phyloP scores from a whole-genome alignment of 2,797 vertebrate genomes.

The Rallus crepitans region DNA sequence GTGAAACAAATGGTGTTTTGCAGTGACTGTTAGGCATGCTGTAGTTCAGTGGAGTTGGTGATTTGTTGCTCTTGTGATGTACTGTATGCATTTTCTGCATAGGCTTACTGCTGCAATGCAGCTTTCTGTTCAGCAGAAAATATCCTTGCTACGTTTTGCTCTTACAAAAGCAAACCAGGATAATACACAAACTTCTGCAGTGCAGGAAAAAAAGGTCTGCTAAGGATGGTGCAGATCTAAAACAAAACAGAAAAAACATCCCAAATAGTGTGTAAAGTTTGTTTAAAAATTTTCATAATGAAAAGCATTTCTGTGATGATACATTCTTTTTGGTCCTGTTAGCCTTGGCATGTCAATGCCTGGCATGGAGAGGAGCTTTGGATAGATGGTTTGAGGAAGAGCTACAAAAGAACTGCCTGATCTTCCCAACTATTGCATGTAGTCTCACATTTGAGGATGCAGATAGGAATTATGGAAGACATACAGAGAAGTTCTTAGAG shows the following conservation, averaged over 20 bases:
- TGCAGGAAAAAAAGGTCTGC: background rate
- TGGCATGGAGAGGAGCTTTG: background rate
- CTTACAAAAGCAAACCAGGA: background rate
- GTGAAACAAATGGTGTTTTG: background rate
- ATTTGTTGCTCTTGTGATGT: conserved; percentile 11
- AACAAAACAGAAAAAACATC: background rate
- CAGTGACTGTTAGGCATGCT: background rate
- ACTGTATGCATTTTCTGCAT: conserved; percentile 4
- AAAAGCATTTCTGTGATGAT: background rate
- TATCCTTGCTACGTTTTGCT: background rate
- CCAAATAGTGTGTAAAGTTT: background rate
- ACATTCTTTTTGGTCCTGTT: background rate
- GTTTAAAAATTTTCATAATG: background rate
- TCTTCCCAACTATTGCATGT: background rate
- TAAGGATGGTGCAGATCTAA: background rate
- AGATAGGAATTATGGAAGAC: background rate
- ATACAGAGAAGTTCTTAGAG: background rate
- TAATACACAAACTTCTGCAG: background rate
- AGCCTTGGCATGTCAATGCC: background rate
- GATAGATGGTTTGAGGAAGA: background rate
- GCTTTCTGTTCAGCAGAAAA: conserved; percentile 24
- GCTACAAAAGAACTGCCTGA: background rate
- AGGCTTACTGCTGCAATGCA: conserved; percentile 59
- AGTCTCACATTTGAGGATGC: background rate
- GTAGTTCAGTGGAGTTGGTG: background rate